phyloP scores from a whole-genome alignment of 2,113 vertebrate genomes.

The Mohoua ochrocephala region DNA sequence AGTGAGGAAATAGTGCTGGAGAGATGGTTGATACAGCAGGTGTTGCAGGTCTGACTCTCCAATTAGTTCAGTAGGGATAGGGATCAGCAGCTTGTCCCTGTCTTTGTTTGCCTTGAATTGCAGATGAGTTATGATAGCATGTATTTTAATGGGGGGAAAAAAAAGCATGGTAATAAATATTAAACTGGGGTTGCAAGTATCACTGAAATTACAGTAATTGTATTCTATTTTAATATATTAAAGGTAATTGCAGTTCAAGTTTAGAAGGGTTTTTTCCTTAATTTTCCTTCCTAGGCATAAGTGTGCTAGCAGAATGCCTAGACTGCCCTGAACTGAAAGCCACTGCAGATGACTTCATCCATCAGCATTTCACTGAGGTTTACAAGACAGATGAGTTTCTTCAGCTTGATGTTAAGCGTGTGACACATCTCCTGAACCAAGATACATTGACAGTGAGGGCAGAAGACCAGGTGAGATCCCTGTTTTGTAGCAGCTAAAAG shows the following conservation, averaged over 20 bases:
- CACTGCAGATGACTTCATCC: slow-evolving; percentile 86
- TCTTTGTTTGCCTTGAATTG: background rate
- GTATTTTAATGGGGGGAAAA: background rate
- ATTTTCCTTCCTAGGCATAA: slow-evolving; percentile 76
- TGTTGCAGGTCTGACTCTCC: background rate
- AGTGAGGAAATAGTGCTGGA: background rate
- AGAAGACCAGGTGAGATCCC: slow-evolving; percentile 81
- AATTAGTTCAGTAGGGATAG: background rate
- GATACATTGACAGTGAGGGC: slow-evolving; percentile 85
- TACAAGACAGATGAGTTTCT: slow-evolving; percentile 90
- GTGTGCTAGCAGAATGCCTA: slow-evolving; percentile 84
- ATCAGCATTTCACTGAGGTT: slow-evolving; percentile 89
- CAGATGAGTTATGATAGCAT: background rate
- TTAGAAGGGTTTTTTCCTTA: background rate
- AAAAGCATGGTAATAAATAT: background rate
- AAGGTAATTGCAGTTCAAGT: background rate
- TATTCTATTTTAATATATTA: background rate
- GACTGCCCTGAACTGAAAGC: slow-evolving; percentile 87
- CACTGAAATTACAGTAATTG: background rate
- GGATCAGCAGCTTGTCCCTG: background rate
- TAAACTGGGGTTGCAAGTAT: background rate
- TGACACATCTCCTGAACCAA: slow-evolving; percentile 87
- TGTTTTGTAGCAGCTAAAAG: background rate
- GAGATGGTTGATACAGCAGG: background rate
- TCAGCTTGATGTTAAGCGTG: slow-evolving; percentile 85